Percentiles rank a stretch among this genome's conserved stretches.
phyloP scores from a whole-genome alignment of 2,888 invertebrate species.

The Cataglyphis albicans region DNA sequence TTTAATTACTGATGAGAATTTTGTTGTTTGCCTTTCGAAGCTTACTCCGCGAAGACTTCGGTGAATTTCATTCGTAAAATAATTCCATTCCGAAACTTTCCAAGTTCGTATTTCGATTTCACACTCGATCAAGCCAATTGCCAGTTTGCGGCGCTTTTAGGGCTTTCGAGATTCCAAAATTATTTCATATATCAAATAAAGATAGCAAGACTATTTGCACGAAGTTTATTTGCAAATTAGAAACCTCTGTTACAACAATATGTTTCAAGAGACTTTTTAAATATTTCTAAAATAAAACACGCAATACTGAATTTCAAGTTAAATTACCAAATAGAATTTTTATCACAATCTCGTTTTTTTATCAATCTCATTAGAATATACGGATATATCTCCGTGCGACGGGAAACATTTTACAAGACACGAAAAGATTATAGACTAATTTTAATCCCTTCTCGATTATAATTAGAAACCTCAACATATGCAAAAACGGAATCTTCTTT shows the following conservation, averaged over 20 bases:
- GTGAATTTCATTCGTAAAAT: slow-evolving; percentile 53
- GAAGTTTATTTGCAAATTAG: background rate
- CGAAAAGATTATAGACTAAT: background rate
- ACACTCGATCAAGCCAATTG: slow-evolving; percentile 22
- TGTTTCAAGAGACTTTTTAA: background rate
- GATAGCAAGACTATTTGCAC: background rate
- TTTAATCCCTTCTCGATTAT: background rate
- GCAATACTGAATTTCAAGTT: background rate
- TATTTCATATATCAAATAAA: background rate
- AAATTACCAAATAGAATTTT: slow-evolving; percentile 4
- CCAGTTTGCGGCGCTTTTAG: slow-evolving; percentile 14
- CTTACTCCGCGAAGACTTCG: slow-evolving; percentile 14
- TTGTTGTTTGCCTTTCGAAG: slow-evolving; percentile 66
- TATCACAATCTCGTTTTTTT: background rate
- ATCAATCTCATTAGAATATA: background rate
- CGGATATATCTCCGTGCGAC: slow-evolving; percentile 1
- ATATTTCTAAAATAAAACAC: background rate
- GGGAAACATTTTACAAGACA: background rate
- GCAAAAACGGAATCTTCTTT: slow-evolving; percentile 21
- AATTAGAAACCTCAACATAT: background rate
- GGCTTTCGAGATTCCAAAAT: slow-evolving; percentile 1
- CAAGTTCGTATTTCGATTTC: slow-evolving; percentile 35
- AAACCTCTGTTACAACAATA: background rate
- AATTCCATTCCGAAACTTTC: slow-evolving; percentile 64
- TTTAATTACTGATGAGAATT: slow-evolving; percentile 63